Base-by-base conservation (phyloP, 2,888 invertebrate species). In the Heliothis peltigera region DNA sequence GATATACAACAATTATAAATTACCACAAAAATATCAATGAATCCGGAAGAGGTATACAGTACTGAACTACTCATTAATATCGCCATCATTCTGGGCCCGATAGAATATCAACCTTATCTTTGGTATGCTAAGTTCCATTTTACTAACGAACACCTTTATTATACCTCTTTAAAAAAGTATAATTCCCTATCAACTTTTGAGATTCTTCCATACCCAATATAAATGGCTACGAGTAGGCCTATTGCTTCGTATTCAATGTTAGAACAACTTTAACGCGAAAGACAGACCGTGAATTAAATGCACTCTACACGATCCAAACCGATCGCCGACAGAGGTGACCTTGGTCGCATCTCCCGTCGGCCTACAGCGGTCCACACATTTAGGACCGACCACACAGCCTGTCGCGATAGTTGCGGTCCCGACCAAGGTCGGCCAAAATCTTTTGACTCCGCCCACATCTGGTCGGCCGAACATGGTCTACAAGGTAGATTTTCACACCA, bases 1-100 rank as follows among this genome's bases (percentile, higher is more conserved):
- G 82, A 81, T 63, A 80, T 62, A 89, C 84, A 86, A 89, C 85
- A 84, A 80, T 85, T 86, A 89, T 88, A 89, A 85, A 89, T 82
- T 84, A 87, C 79, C 87, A 89, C 63, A 72, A 79, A 78, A 72
- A 74, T 76, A 80, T 80, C 47, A n/a, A 60, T 59, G 48, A 63
- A 76, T 68, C 17, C 55, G 72, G 78, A 84, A 86, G 79, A 84
- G 47, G 44, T 65, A 63, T 25, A 62, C 47, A 57, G 47, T 22
- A 25, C 25, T 17, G 15, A 8, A 4, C 17, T 28, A 18, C 5
- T 28, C 7, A 17, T 39, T 12, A 3, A 5, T 8, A 18, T 7
- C 18, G 19, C 19, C 15, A 6, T 25, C 70, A 47, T 63, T 48
- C 56, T n/a, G 47, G 32, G 32, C 5, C 55, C 42, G 25, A 15